phyloP scores from a whole-genome alignment of 2,113 vertebrate genomes.

The Trogon surrucura region DNA sequence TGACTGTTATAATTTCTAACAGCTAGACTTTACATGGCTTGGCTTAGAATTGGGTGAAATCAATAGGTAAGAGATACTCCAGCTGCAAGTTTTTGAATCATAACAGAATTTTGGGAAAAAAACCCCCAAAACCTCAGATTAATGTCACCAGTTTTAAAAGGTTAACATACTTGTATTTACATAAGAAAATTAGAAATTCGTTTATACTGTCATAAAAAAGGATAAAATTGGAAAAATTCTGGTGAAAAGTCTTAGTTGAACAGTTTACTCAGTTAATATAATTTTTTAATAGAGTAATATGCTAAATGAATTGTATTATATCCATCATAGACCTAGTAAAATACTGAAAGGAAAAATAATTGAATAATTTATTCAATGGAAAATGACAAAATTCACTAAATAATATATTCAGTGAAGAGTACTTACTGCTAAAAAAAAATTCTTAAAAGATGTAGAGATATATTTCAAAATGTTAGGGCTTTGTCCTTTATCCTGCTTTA shows the following conservation, averaged over 20 bases:
- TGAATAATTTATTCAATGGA: constrained; percentile 41
- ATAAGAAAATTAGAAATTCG: neutral
- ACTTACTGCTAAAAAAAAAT: neutral
- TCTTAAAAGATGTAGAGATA: neutral
- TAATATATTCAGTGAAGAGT: neutral
- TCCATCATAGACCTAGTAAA: neutral
- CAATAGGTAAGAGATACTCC: neutral
- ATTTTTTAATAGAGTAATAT: neutral
- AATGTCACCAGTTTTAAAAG: neutral
- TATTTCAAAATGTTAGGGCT: neutral
- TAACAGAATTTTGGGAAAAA: neutral
- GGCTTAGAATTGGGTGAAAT: neutral
- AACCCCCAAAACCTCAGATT: neutral
- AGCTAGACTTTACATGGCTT: neutral
- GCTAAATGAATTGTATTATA: neutral
- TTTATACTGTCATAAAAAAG: neutral
- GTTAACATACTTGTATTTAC: neutral
- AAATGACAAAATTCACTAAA: constrained; percentile 39
- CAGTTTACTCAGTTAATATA: neutral
- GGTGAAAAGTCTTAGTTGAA: neutral
- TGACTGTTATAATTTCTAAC: neutral
- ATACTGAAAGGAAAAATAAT: neutral
- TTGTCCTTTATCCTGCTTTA: neutral
- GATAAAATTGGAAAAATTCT: neutral
- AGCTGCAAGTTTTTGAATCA: neutral